Evolutionary conservation across 2,888 invertebrate species (phyloP), one percentile per base, ranked within the genome.

Genomic region (Elmis aenea): DNA sequence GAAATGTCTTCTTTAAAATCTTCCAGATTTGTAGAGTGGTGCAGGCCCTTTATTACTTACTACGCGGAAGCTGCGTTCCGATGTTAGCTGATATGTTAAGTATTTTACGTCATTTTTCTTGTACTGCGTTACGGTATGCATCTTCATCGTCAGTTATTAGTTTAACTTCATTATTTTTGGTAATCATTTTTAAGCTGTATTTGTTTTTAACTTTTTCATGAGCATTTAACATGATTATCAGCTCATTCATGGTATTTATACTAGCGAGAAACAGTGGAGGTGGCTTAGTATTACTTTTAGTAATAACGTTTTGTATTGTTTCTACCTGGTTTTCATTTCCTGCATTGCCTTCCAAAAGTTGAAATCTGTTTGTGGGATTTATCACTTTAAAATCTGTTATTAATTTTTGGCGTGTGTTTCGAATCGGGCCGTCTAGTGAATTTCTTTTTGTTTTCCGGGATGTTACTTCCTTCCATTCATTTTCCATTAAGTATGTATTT

Each of bases 131-230:
- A 9, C 30, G 20, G 12, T 29, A 29, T 12, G 11, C 9, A 18
- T 29, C 9, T 9, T 10, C 29, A 10, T 12, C 11, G 18, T 29
- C 20, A 3, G 13, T 20, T 13, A 11, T 29, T 16, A 29, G 21
- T 29, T 20, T 29, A 6, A 29, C 29, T 20, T 29, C 18, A 29
- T 29, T 29, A 18, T 29, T 14, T n/a, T n/a, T n/a, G 11, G 13
- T 13, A 20, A 29, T 13, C n/a, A 29, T 29, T 29, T 29, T 29
- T 5, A 29, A 13, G 18, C 20, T 12, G 12, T 29, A 29, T 29
- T 30, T 30, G 5, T 9, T 22, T 30, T 30, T 30, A 13, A 30
- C n/a, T 21, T 10, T 5, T 5, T 30, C 22, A 13, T 30, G 13
- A 16, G 4, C 5, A 27, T 27, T 16, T 27, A 15, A 18, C 16